These are phyloP conservation scores for Pelochelys cantorii DNA, from an alignment of 2,797 vertebrate species.

Conservation along the genomic window DNA sequence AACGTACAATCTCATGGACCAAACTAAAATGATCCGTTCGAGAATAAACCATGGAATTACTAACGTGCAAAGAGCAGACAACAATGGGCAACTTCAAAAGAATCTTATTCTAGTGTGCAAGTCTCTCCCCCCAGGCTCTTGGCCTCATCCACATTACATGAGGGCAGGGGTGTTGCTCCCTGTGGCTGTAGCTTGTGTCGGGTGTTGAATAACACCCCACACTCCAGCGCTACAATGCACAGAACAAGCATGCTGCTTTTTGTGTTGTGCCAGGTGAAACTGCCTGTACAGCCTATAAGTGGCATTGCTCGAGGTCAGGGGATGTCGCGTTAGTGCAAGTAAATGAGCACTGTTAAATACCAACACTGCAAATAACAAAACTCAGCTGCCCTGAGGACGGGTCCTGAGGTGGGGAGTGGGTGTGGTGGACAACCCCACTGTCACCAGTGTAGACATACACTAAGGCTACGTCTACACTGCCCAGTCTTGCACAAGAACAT, in stretches of 20 bases:
- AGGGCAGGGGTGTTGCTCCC: background rate
- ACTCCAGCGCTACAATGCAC: background rate
- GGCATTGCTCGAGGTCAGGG: background rate
- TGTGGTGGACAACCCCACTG: no score
- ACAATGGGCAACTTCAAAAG: background rate
- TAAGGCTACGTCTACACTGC: no score
- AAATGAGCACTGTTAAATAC: background rate
- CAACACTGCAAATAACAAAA: background rate
- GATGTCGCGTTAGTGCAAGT: background rate
- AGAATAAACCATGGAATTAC: background rate
- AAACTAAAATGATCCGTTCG: background rate
- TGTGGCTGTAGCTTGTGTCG: background rate
- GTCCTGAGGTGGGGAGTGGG: background rate
- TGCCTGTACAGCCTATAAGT: no score
- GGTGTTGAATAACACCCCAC: background rate
- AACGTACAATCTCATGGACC: background rate
- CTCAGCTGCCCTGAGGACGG: background rate
- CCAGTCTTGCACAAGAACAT: no score
- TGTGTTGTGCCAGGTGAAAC: background rate
- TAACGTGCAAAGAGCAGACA: background rate
- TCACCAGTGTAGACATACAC: background rate
- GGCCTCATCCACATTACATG: background rate
- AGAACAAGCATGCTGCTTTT: background rate
- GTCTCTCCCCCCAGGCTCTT: no score
- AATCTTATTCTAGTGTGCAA: background rate